phyloP scores from a whole-genome alignment of 2,888 invertebrate species.

The Diaperis boleti region DNA sequence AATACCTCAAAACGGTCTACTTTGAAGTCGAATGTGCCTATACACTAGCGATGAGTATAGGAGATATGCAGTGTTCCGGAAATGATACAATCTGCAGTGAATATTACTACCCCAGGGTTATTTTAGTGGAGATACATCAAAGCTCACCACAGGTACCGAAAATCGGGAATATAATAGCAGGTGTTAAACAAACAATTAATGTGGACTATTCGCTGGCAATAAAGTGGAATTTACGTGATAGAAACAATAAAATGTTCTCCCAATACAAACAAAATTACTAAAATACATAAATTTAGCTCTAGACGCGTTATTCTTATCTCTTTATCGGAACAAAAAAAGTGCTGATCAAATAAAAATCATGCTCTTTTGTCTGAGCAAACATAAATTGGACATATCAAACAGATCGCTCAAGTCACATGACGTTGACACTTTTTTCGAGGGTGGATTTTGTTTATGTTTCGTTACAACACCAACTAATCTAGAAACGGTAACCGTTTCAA shows the following conservation, averaged over 20 bases:
- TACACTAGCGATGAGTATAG: constrained; percentile 17
- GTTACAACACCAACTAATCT: too few relatives aligned
- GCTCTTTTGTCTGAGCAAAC: constrained; percentile 13
- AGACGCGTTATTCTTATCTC: constrained; percentile 34
- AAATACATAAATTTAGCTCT: constrained; percentile 7
- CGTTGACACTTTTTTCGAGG: not conserved
- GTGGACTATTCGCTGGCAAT: constrained; percentile 29
- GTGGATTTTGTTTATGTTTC: not conserved
- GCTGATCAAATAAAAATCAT: constrained; percentile 34
- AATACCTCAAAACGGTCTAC: not conserved
- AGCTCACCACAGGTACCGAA: constrained; percentile 18
- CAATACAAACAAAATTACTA: constrained; percentile 30
- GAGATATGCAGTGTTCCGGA: constrained; percentile 28
- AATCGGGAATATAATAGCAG: constrained; percentile 34
- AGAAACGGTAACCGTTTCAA: not conserved
- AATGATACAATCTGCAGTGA: constrained; percentile 37
- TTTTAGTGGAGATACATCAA: constrained; percentile 32
- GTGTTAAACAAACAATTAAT: constrained; percentile 38
- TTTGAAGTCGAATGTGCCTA: not conserved
- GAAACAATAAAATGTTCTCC: constrained; percentile 36
- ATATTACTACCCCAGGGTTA: constrained; percentile 29
- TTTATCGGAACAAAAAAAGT: constrained; percentile 23
- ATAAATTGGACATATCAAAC: constrained; percentile 10
- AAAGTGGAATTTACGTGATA: constrained; percentile 29
- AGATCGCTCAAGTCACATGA: not conserved